Percentiles rank a stretch among this genome's conserved stretches.
Evolutionary conservation across 2,797 vertebrate species (phyloP).

Genomic region (Margarornis squamiger): DNA sequence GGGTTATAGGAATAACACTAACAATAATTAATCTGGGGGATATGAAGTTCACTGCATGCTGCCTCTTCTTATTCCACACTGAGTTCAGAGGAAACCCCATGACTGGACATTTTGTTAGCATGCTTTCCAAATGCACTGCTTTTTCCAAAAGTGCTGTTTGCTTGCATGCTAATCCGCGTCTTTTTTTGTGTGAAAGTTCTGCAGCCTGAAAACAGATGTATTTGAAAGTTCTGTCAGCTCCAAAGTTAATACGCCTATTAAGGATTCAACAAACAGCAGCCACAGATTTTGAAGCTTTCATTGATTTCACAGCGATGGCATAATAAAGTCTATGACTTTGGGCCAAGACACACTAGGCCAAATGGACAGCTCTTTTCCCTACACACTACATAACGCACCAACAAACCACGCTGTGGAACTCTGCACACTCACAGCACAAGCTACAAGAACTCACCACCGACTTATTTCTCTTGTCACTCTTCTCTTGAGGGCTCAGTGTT

Average conservation of each 20-base stretch:
- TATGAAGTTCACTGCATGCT: background rate
- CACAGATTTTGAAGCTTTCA: background rate
- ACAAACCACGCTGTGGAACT: background rate
- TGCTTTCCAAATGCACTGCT: background rate
- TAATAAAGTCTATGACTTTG: accelerated
- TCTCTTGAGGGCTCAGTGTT: background rate
- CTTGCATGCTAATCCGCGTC: background rate
- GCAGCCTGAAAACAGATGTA: background rate
- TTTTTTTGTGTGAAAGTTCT: background rate
- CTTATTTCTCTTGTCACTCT: background rate
- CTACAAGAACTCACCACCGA: background rate
- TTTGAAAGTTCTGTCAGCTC: background rate
- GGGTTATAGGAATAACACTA: background rate
- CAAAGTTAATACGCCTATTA: background rate
- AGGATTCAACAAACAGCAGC: background rate
- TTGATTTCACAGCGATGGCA: background rate
- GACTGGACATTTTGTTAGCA: background rate
- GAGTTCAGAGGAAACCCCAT: background rate
- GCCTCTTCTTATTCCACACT: background rate
- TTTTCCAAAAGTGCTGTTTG: background rate
- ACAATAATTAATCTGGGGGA: background rate
- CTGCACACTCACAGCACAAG: background rate
- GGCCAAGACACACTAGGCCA: background rate
- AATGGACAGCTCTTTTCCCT: background rate
- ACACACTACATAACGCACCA: background rate